Evolutionary conservation across 2,888 invertebrate genomes (phyloP), one percentile per base, ranked within the genome.

Genomic region (Cepaea hortensis): DNA sequence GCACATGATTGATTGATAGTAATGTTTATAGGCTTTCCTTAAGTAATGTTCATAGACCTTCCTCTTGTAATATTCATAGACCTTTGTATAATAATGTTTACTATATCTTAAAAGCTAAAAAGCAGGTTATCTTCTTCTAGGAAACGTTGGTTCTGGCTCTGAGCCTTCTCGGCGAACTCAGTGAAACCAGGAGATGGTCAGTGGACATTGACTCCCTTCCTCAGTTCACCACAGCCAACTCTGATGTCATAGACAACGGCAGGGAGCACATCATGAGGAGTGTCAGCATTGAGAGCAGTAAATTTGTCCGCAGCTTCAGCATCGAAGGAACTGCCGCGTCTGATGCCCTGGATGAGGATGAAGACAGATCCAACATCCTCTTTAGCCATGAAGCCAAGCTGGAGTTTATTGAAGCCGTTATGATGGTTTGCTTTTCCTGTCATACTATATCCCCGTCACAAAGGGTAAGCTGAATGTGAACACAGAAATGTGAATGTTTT

Each of bases 321-420:
- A 35, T 61, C 48, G 75, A 83, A 18, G n/a, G n/a, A 18, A 46
- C 48, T 3, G 46, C 50, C 6, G 48, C 48, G 48, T 48, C n/a
- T 35, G 70, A 50, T 11, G 23, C 6, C 20, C 5, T 50, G 3
- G 50, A 61, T 73, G 82, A 72, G 1, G 81, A 70, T 3, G 75
- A 55, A 35, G 86, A 82, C 61, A 75, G 20, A 48, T 79, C 84
- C 11, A 3, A 65, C 62, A 75, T 85, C 1, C 76, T 87, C 11
- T 85, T 88, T 20, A 84, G 83, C 77, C 89, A 89, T 80, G 87
- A 88, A 46, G 85, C 87, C 72, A 88, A 88, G 65, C 87, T 90
- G 75, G 87, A 88, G 35, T 90, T 90, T 87, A 90, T 90, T 46
- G 90, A 90, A 61, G 88, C 90, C n/a, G 90, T 90, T 61, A 90